phyloP scores from a whole-genome alignment of 2,888 invertebrate genomes.

The Ischnura elegans region DNA sequence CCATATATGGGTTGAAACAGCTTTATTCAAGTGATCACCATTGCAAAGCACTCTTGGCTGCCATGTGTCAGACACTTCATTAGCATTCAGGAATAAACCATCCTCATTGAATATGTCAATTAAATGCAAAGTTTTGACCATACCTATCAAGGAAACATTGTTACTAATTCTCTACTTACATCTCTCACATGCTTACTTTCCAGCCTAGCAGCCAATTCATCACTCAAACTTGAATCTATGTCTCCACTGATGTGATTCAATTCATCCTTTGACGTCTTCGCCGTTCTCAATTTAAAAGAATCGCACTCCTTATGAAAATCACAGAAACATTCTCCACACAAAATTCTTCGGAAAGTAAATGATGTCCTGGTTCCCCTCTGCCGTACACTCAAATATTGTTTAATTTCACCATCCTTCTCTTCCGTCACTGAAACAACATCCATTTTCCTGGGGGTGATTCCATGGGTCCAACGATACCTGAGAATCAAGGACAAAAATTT shows the following conservation, averaged over 20 bases:
- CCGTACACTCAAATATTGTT: conserved; percentile 78
- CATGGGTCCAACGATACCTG: conserved; percentile 91
- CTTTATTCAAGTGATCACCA: too few relatives aligned
- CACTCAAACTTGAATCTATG: conserved; percentile 73
- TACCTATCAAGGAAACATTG: not conserved
- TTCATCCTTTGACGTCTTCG: conserved; percentile 72
- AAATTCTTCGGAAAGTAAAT: conserved; percentile 88
- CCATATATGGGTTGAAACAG: too few relatives aligned
- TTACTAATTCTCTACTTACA: conserved; percentile 77
- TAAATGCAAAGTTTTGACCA: too few relatives aligned
- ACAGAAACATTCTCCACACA: conserved; percentile 83
- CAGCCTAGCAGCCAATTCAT: conserved; percentile 82
- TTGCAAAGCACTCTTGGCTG: too few relatives aligned
- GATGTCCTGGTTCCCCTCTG: conserved; percentile 85
- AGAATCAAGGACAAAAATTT: too few relatives aligned
- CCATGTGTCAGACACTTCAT: too few relatives aligned
- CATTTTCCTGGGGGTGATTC: conserved; percentile 90
- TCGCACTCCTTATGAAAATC: conserved; percentile 85
- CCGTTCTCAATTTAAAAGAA: conserved; percentile 76
- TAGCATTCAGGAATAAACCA: too few relatives aligned
- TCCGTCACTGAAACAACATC: conserved; percentile 83
- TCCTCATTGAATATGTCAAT: too few relatives aligned
- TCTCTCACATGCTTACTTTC: conserved; percentile 90
- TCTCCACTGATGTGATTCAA: conserved; percentile 72
- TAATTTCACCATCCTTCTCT: conserved; percentile 76